Evolutionary conservation across 2,888 invertebrate species (phyloP), one percentile per base, ranked within the genome.

Genomic region (Syrphus vitripennis): DNA sequence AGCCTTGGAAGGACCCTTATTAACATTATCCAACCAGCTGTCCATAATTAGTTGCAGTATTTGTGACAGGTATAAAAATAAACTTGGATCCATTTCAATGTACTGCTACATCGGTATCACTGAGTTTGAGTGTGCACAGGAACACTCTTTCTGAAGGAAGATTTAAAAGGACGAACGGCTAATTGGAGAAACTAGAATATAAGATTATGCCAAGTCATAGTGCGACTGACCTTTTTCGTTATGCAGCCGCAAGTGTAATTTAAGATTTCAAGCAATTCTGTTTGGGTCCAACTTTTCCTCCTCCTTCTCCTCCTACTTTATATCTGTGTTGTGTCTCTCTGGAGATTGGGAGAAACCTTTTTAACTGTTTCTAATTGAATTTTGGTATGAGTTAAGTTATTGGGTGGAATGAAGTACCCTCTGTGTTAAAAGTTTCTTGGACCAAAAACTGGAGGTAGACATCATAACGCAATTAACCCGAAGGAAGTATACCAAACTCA

Each of bases 281-380:
- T 59, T 81, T 86, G 80, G 71, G 76, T 81, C 81, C 69, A 72
- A 24, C 5, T 6, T 31, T n/a, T n/a, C n/a, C 7, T 19, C 31
- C 19, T 9, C 16, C 21, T 34, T 37, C 61, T 1, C 5, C 0
- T 6, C 10, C 12, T 50, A 24, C n/a, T n/a, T n/a, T n/a, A n/a
- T 5, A 4, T 55, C n/a, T n/a, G 7, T 2, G 45, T 48, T 16
- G 4, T 3, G 1, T 70, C 48, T 72, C 79, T 65, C 26, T 34
- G n/a, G n/a, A n/a, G n/a, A n/a, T n/a, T 19, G 67, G 76, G 67
- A 81, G 72, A 72, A 84, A 84, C 76, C 81, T 77, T 86, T 77
- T 77, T 81, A 86, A 86, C 84, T 76, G 81, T 69, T 77, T 63
- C 76, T 81, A 86, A 86, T 86, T 86, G 67, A 86, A 81, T 86